These are phyloP conservation scores for Poecilia picta DNA, from an alignment of 2,797 vertebrate genomes.

Conservation along the genomic window DNA sequence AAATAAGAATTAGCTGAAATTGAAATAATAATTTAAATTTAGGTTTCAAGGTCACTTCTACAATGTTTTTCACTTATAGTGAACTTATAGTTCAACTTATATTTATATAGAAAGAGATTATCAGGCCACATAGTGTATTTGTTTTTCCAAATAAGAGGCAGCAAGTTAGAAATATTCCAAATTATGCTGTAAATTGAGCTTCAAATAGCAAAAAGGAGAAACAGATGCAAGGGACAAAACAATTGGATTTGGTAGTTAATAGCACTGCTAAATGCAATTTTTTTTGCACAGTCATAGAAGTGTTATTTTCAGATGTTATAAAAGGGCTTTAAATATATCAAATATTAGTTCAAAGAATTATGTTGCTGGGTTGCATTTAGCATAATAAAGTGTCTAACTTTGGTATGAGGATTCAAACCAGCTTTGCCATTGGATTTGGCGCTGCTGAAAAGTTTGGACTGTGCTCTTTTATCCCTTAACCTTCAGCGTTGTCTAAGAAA, in stretches of 20 bases:
- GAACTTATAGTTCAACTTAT: neutral
- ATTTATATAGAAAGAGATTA: neutral
- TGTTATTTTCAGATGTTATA: neutral
- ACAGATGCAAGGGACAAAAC: neutral
- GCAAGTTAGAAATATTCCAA: neutral
- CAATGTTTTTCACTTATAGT: neutral
- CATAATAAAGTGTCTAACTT: no score
- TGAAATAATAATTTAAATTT: neutral
- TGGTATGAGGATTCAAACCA: no score
- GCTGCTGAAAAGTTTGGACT: no score
- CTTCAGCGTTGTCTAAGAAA: neutral
- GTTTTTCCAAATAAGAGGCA: neutral
- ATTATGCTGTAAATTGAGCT: neutral
- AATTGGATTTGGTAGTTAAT: neutral
- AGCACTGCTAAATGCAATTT: no score
- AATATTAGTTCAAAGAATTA: no score
- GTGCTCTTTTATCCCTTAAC: no score
- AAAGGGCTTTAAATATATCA: no score
- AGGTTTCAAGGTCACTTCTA: neutral
- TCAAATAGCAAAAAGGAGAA: neutral
- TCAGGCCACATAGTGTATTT: neutral
- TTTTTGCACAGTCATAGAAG: no score
- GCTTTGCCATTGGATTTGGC: no score
- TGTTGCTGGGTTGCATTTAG: no score
- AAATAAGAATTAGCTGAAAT: conserved; percentile 3